phyloP scores from a whole-genome alignment of 2,797 vertebrate species.

The Enteromius viviparus region DNA sequence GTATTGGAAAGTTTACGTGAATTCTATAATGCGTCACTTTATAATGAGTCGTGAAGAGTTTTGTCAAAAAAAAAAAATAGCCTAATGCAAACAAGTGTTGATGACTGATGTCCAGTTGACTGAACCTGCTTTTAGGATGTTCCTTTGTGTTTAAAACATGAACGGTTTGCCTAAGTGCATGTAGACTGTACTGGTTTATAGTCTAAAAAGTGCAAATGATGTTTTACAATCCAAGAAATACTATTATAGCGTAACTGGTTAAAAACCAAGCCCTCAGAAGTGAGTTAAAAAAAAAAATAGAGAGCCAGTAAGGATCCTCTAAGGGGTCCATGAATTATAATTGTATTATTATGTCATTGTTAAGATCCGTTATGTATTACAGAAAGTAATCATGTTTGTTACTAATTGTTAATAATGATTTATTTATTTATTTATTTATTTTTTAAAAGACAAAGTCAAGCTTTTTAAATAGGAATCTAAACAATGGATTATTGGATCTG shows the following conservation, averaged over 20 bases:
- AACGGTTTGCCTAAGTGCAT: not conserved
- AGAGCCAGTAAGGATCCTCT: not conserved
- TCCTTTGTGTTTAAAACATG: not conserved
- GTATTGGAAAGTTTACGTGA: constrained; percentile 8
- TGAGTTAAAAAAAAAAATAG: not conserved
- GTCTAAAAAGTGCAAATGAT: not conserved
- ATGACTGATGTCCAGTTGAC: not conserved
- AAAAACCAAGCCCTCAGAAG: not conserved
- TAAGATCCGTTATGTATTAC: not conserved
- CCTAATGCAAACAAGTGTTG: constrained; percentile 34
- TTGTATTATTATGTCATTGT: not conserved
- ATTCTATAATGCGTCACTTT: not conserved
- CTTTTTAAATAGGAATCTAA: not conserved
- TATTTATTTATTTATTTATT: not conserved
- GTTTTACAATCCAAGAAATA: not conserved
- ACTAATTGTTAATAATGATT: not conserved
- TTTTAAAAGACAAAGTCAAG: not conserved
- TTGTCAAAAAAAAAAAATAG: not conserved
- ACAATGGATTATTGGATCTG: not conserved
- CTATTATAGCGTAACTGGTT: not conserved
- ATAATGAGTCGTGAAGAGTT: not conserved
- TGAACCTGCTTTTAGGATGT: not conserved
- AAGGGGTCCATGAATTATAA: not conserved
- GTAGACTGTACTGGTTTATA: not conserved
- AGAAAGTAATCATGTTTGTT: not conserved